Base-by-base conservation (phyloP, 2,888 invertebrate species). In the Drosophila ezoana region DNA sequence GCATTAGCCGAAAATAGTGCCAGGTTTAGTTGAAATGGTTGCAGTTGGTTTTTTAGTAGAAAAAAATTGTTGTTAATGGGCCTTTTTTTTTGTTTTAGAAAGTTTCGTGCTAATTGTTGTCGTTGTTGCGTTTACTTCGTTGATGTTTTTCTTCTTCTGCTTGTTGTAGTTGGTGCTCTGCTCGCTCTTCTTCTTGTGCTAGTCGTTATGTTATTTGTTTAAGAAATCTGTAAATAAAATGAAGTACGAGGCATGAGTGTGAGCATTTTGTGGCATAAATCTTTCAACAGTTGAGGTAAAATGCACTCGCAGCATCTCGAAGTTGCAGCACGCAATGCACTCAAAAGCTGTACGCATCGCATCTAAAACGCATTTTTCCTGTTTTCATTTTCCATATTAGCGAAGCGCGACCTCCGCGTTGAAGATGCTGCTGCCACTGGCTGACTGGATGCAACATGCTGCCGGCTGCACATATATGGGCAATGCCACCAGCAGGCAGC, bases 361-460 rank as follows among this genome's bases (percentile, higher is more conserved):
- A 77, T 66, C 61, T 75, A 58, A 75, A 70, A 62, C 69, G 66
- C 70, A 86, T 83, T 83, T 87, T 87, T 86, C 88, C 84, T 88
- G 88, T 87, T 87, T 87, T 83, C 85, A 89, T 88, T 89, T 87
- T 82, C 87, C 87, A 88, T 87, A 87, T 89, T 80, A 80, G 89
- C 74, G 59, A 69, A 45, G 70, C 69, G 61, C 87, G 81, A 79
- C 86, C 86, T 84, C 74, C 70, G 52, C 75, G 58, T 61, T 8
- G 41, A 33, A 53, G 58, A 49, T 38, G 56, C 52, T 58, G 53
- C 38, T 35, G 61, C 61, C 48, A 35, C 41, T 44, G 49, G 62
- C 60, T 41, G 40, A 58, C 56, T 66, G 61, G 60, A 43, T 68
- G 59, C 73, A 37, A 57, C 60, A 49, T 57, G 54, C 48, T 52